These are phyloP conservation scores for Chrosomus eos DNA, from an alignment of 2,797 vertebrate genomes.

Conservation along the genomic window DNA sequence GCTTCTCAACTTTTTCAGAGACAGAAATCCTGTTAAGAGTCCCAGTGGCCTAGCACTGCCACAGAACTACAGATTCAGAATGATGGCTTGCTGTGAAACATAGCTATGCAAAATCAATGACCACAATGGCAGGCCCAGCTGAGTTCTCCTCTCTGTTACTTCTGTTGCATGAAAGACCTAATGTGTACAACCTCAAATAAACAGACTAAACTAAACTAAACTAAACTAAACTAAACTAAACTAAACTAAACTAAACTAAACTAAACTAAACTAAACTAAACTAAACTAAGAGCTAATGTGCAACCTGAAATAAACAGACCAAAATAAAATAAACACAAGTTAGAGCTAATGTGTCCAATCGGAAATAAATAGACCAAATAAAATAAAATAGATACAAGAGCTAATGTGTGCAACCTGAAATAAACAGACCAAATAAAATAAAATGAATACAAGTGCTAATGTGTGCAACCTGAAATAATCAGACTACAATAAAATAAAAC, in stretches of 20 bases:
- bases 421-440: not conserved
- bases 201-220: not conserved
- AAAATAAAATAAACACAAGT: no score
- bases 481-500: not conserved
- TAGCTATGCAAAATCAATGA: constrained; percentile 74
- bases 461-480: no score
- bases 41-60: constrained; percentile 67
- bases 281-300: not conserved
- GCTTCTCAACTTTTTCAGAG: constrained; percentile 65
- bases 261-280: no score
- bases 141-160: constrained; percentile 67
- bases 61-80: constrained; percentile 70
- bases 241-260: no score
- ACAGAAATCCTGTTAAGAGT: constrained; percentile 72
- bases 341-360: no score
- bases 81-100: constrained; percentile 77
- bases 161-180: constrained; percentile 67
- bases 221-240: not conserved
- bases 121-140: constrained; percentile 63
- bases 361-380: not conserved
- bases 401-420: no score
- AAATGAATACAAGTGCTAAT: not conserved
- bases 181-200: constrained; percentile 64
- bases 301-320: not conserved
- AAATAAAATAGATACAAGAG: not conserved